Base-by-base conservation (phyloP, 2,113 vertebrate genomes). In the Rhea americana region DNA sequence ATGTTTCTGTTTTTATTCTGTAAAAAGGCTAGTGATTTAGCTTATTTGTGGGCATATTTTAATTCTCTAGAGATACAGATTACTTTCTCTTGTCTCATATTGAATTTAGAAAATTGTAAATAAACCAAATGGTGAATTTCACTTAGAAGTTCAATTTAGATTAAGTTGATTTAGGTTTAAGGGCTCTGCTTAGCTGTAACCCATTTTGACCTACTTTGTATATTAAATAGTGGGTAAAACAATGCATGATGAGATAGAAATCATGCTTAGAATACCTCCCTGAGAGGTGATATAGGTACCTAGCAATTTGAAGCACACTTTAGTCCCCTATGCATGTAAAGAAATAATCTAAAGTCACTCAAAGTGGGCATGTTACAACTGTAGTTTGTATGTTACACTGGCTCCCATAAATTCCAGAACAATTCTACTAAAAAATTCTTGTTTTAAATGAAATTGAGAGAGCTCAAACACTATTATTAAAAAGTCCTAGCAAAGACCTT, bases 201-300 rank as follows among this genome's bases (percentile, higher is more conserved):
- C 72, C 20, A 80, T 93, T 94, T 93, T 92, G 92, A 95, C 91
- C 89, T 95, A 92, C 55, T 94, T 94, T 82, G 37, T 90, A 45
- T 89, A 58, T 22, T 55, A 35, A 58, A 25, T 21, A 70, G 70
- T 25, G 30, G 24, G 50, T 72, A 78, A 80, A 95, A 72, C 43
- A 86, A 67, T 19, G 51, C 26, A 85, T 68, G 56, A 89, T 74
- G 68, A 58, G 61, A 89, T 14, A 79, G 28, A 72, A 93, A 93
- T 41, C 7, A 71, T 77, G 76, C 58, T 77, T 53, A 55, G 4
- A 20, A n/a, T 43, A n/a, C 20, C 16, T 71, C 15, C 24, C 11
- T 51, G 22, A 72, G 35, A 65, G 18, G 39, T 51, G 56, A 78
- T 79, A 71, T 2, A 85, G 35, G 24, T 48, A 68, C 18, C 28